Conservation (phyloP, 1,140 invertebrate species). For the Drosophila eugracilis region DNA sequence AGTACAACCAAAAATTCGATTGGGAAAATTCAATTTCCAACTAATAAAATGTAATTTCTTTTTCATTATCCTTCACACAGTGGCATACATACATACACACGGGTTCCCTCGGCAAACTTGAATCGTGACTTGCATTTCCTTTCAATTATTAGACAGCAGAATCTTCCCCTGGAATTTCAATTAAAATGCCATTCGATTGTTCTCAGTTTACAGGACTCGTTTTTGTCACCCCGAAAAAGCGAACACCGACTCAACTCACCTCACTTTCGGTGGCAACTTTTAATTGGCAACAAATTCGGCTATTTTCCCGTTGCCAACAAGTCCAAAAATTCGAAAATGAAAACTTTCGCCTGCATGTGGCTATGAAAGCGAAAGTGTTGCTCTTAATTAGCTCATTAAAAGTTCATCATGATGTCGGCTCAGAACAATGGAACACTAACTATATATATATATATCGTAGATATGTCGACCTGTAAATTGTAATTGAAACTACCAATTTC, state of each 20-base stretch:
- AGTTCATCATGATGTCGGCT: slow-evolving; percentile 28
- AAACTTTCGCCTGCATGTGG: slow-evolving; percentile 33
- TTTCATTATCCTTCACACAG: slow-evolving; percentile 40
- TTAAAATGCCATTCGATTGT: slow-evolving; percentile 55
- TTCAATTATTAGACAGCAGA: slow-evolving; percentile 45
- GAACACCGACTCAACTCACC: slow-evolving; percentile 15
- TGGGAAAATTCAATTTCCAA: slow-evolving; percentile 45
- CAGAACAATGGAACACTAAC: slow-evolving; percentile 7
- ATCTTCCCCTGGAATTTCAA: slow-evolving; percentile 50
- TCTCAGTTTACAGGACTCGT: slow-evolving; percentile 8
- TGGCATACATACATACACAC: not conserved
- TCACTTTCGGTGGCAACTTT: slow-evolving; percentile 43
- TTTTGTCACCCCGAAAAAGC: slow-evolving; percentile 31
- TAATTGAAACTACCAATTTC: slow-evolving; percentile 40
- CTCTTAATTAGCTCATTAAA: slow-evolving; percentile 66
- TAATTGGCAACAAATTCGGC: slow-evolving; percentile 55
- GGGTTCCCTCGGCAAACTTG: slow-evolving; percentile 4
- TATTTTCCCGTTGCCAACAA: slow-evolving; percentile 35
- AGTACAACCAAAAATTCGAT: slow-evolving; percentile 26
- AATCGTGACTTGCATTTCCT: slow-evolving; percentile 58
- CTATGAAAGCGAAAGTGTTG: slow-evolving; percentile 51
- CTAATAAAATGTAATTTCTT: slow-evolving; percentile 58
- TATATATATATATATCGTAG: no score
- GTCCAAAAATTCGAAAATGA: slow-evolving; percentile 10
- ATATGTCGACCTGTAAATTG: slow-evolving; percentile 7